Evolutionary conservation across 2,797 vertebrate species (phyloP).

Genomic region (Oryzias sinensis): DNA sequence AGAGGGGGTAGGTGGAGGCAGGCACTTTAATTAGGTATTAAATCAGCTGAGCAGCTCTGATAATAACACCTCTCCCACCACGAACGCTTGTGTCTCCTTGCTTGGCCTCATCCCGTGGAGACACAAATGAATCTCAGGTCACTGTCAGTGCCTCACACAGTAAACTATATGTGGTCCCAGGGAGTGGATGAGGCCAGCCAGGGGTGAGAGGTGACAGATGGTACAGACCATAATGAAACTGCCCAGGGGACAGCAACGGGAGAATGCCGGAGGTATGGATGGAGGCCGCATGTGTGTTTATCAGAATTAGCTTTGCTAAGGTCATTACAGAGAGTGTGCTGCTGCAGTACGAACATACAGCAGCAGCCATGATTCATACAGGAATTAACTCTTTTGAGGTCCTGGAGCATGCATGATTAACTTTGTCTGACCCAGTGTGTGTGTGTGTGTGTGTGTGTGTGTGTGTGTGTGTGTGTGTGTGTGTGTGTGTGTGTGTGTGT

Average conservation of each 20-base stretch:
- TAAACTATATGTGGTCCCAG: conserved; percentile 16
- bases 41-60: conserved; percentile 47
- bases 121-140: conserved; percentile 42
- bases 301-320: conserved; percentile 45
- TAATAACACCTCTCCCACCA: conserved; percentile 59
- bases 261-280: conserved; percentile 30
- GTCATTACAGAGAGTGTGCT: conserved; percentile 37
- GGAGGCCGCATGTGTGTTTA: conserved; percentile 28
- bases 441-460: too few species aligned
- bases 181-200: conserved; percentile 18
- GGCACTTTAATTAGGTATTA: conserved; percentile 45
- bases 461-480: too few species aligned
- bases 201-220: conserved; percentile 54
- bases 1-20: conserved; percentile 21
- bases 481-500: too few species aligned
- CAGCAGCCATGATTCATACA: conserved; percentile 32
- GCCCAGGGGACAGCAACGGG: conserved; percentile 26
- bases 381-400: conserved; percentile 26
- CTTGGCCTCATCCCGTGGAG: conserved; percentile 42
- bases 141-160: conserved; percentile 37
- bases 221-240: conserved; percentile 27
- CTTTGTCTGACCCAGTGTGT: too few species aligned
- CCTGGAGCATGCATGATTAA: conserved; percentile 5
- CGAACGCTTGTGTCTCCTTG: conserved; percentile 46
- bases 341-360: conserved; percentile 18